A percentile compares a stretch with the other conserved stretches of the same genome.
These are phyloP conservation scores for Notechis scutatus DNA, from an alignment of 2,113 vertebrate genomes.

Conservation along the genomic window DNA sequence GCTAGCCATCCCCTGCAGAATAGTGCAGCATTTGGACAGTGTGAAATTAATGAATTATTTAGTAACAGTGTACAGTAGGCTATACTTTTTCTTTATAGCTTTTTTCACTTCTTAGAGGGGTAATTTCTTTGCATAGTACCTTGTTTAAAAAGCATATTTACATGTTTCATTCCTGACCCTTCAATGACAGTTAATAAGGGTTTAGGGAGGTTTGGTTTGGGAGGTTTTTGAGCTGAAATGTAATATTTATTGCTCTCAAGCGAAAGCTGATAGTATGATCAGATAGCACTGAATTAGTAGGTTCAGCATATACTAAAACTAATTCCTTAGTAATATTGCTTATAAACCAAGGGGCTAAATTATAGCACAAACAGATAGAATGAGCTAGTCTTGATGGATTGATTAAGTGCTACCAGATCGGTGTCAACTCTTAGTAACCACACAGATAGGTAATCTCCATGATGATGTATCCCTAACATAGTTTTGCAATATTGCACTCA, in stretches of 20 bases:
- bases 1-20: slow-evolving; percentile 70
- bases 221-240: background rate
- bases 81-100: slow-evolving; percentile 24
- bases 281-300: background rate
- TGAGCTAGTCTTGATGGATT: background rate
- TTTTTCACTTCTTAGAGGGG: slow-evolving; percentile 25
- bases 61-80: slow-evolving; percentile 61
- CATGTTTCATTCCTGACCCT: background rate
- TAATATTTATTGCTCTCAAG: background rate
- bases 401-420: background rate
- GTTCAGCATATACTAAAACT: background rate
- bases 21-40: slow-evolving; percentile 75
- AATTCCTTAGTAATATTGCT: background rate
- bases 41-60: slow-evolving; percentile 79
- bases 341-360: background rate
- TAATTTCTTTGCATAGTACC: background rate
- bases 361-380: background rate
- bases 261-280: background rate
- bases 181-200: rapidly evolving
- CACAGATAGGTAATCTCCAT: background rate
- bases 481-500: background rate
- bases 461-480: background rate
- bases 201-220: rapidly evolving
- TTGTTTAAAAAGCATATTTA: background rate
- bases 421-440: background rate